phyloP scores from a whole-genome alignment of 2,888 invertebrate species.

The Seira sanloemensis region DNA sequence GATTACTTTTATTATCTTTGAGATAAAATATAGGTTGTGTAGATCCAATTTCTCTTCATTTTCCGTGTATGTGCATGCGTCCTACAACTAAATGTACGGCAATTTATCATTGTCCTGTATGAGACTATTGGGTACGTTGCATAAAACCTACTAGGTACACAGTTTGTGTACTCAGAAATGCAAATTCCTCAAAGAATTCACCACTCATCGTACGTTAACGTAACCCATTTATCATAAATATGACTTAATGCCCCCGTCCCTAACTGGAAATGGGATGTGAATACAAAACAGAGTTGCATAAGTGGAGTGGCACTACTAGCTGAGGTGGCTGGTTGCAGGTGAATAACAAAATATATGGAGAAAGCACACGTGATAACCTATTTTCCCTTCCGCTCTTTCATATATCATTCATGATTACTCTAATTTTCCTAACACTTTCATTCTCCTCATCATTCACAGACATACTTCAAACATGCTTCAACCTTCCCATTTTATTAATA shows the following conservation, averaged over 20 bases:
- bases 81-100: neutral
- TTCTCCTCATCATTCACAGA: neutral
- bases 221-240: neutral
- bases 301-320: too few relatives aligned
- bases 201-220: neutral
- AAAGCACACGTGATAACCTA: constrained; percentile 21
- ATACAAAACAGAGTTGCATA: neutral
- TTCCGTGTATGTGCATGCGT: too few relatives aligned
- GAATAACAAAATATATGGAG: too few relatives aligned
- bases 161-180: neutral
- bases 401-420: neutral
- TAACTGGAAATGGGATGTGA: neutral
- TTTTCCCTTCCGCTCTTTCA: neutral
- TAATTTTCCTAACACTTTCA: constrained; percentile 13
- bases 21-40: too few relatives aligned
- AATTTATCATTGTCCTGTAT: neutral
- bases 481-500: neutral
- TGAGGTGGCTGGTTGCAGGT: neutral
- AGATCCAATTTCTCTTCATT: too few relatives aligned
- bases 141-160: neutral
- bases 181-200: neutral
- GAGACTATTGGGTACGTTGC: too few relatives aligned
- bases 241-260: neutral
- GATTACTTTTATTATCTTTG: too few relatives aligned
- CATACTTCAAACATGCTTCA: neutral